Evolutionary conservation across 1,140 invertebrate species (phyloP).

Genomic region (Trichonephila inaurata): DNA sequence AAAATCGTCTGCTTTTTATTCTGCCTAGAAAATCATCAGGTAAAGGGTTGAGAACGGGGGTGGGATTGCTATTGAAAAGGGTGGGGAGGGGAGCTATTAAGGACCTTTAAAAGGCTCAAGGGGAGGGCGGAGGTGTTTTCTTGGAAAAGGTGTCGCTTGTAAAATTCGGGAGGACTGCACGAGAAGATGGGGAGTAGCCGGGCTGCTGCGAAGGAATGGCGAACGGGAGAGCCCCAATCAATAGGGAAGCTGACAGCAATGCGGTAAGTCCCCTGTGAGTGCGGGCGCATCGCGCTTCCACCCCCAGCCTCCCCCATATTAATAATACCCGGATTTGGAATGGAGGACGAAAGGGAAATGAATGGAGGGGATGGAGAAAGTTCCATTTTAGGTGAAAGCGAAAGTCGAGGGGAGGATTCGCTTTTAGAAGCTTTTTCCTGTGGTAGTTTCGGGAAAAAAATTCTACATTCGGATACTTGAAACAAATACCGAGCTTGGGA

Average conservation of each 20-base stretch:
- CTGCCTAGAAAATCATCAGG: background rate
- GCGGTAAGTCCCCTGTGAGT: slow-evolving; percentile 65
- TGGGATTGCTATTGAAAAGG: background rate
- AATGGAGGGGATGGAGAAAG: slow-evolving; percentile 34
- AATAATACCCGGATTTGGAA: slow-evolving; percentile 69
- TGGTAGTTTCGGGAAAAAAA: background rate
- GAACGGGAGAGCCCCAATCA: slow-evolving; percentile 48
- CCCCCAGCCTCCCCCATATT: slow-evolving; percentile 31
- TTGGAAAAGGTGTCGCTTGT: slow-evolving; percentile 41
- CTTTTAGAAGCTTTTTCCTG: background rate
- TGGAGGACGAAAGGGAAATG: slow-evolving; percentile 55
- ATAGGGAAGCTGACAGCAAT: slow-evolving; percentile 71
- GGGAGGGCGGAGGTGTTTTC: background rate
- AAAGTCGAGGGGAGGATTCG: background rate
- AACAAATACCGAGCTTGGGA: too few species aligned
- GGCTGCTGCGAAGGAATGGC: slow-evolving; percentile 38
- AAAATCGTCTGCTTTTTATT: slow-evolving; percentile 32
- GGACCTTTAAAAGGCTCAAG: background rate
- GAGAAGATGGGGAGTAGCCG: slow-evolving; percentile 31
- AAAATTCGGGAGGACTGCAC: slow-evolving; percentile 32
- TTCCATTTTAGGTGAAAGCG: background rate
- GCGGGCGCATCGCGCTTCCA: slow-evolving; percentile 15
- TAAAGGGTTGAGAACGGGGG: slow-evolving; percentile 21
- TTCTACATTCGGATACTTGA: too few species aligned
- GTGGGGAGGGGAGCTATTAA: slow-evolving; percentile 58